Evolutionary conservation across 2,888 invertebrate genomes (phyloP), one percentile per base, ranked within the genome.

Genomic region (Diaphora mendica): DNA sequence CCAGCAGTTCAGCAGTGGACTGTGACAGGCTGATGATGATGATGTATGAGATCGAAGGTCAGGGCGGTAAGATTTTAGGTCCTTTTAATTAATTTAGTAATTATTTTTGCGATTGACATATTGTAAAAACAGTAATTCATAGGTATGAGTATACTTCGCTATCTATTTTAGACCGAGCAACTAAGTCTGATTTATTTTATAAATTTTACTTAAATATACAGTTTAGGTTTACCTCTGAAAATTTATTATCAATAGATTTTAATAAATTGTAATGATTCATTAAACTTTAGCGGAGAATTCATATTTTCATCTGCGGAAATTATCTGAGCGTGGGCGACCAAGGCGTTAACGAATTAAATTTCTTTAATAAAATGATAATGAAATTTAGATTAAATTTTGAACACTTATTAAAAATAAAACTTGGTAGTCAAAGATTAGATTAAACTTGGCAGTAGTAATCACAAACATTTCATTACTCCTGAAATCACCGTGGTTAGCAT

Each of bases 181-280:
- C 15, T 26, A 59, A 3, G 26, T 5, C 15, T 59, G 15, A 62
- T 26, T 15, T 30, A 2, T 59, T 11, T 26, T 30, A 8, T 20
- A 48, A 17, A 20, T 48, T 15, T 62, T 30, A 30, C 15, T 30
- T 62, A 17, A 62, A 30, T 35, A 33, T 51, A 55, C 20, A 39
- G 64, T n/a, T 39, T 11, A 35, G 0, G 23, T 64, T 23, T 39
- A 39, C 23, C 39, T 65, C 73, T 73, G 87, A 86, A 87, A 85
- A 83, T 86, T 85, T 86, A 86, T 85, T n/a, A n/a, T n/a, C n/a
- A 77, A 81, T 75, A 74, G 72, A 75, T 76, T 74, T 75, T 70
- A 80, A 83, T 76, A 81, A 80, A 73, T 81, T 78, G 72, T 82
- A 79, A 82, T 80, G 80, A 81, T 76, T 74, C 75, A 70, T 69